Conservation (phyloP, 2,888 invertebrate genomes). For the Pteria penguin region DNA sequence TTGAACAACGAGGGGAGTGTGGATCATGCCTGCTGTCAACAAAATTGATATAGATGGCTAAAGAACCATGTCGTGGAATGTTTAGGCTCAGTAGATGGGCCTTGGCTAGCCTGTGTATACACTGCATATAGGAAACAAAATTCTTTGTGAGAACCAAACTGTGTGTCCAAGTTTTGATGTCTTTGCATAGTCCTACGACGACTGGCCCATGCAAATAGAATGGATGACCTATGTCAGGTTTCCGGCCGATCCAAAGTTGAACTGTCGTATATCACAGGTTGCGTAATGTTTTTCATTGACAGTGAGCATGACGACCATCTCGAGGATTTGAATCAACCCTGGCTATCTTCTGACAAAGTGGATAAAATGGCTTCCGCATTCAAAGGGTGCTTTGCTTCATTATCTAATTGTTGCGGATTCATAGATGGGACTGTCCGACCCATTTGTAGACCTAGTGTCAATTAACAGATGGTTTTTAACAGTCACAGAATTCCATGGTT, state of each 20-base stretch:
- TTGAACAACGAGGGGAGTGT: no score
- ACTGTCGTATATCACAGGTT: no score
- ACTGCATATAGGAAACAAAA: not conserved
- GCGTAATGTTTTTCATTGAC: not conserved
- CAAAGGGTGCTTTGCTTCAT: not conserved
- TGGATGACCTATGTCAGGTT: conserved; percentile 6
- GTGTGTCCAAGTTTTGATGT: conserved; percentile 1
- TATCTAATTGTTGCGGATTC: conserved; percentile 33
- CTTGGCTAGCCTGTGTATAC: not conserved
- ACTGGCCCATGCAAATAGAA: conserved; percentile 20
- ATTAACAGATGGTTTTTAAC: no score
- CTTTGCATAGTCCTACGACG: conserved; percentile 6
- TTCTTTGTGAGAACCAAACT: conserved; percentile 6
- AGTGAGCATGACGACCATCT: not conserved
- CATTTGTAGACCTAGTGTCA: conserved; percentile 40
- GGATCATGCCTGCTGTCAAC: no score
- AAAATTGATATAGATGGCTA: no score
- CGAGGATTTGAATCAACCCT: not conserved
- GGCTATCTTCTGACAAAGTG: conserved; percentile 3
- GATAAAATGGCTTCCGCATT: conserved; percentile 15
- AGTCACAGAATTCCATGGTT: no score
- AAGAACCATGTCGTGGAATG: not conserved
- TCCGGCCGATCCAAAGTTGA: no score
- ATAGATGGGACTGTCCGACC: conserved; percentile 40
- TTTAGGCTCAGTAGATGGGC: conserved; percentile 9